phyloP scores from a whole-genome alignment of 2,888 invertebrate species.

The Andrena flavipes region DNA sequence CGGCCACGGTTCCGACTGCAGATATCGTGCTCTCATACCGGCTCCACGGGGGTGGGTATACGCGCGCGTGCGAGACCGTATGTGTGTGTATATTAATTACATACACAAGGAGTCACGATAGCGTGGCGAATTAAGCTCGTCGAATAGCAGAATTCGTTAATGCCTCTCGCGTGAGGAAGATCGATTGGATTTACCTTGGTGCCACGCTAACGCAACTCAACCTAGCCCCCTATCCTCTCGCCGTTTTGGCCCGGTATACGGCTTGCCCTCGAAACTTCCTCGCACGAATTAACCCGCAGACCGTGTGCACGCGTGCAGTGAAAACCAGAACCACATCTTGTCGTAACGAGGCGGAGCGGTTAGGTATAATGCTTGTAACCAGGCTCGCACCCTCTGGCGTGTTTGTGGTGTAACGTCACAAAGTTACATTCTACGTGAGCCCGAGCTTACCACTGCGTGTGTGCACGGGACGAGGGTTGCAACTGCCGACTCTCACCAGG shows the following conservation, averaged over 20 bases:
- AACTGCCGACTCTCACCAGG: slow-evolving; percentile 67
- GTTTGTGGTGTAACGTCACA: slow-evolving; percentile 82
- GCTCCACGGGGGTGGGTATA: neutral
- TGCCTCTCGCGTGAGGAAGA: slow-evolving; percentile 73
- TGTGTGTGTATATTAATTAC: slow-evolving; percentile 54
- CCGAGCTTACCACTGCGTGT: slow-evolving; percentile 72
- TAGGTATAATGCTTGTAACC: slow-evolving; percentile 81
- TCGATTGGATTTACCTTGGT: slow-evolving; percentile 72
- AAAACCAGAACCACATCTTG: slow-evolving; percentile 82
- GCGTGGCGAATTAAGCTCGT: slow-evolving; percentile 65
- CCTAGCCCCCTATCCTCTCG: slow-evolving; percentile 38
- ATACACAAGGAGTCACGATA: slow-evolving; percentile 37
- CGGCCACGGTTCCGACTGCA: slow-evolving; percentile 13
- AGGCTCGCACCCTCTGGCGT: slow-evolving; percentile 79
- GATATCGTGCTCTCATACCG: neutral
- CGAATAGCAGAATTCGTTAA: slow-evolving; percentile 69
- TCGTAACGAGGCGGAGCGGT: slow-evolving; percentile 81
- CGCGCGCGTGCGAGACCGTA: neutral
- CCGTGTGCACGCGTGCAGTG: slow-evolving; percentile 75
- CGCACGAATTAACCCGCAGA: slow-evolving; percentile 77
- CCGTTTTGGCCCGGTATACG: slow-evolving; percentile 55
- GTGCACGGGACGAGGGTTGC: slow-evolving; percentile 62
- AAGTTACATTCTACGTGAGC: slow-evolving; percentile 77
- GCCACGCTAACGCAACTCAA: slow-evolving; percentile 67
- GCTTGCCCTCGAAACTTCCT: slow-evolving; percentile 73